These are phyloP conservation scores for Actinernus sp. DNA, from an alignment of 92 coral and sea anemone species.

Conservation along the genomic window DNA sequence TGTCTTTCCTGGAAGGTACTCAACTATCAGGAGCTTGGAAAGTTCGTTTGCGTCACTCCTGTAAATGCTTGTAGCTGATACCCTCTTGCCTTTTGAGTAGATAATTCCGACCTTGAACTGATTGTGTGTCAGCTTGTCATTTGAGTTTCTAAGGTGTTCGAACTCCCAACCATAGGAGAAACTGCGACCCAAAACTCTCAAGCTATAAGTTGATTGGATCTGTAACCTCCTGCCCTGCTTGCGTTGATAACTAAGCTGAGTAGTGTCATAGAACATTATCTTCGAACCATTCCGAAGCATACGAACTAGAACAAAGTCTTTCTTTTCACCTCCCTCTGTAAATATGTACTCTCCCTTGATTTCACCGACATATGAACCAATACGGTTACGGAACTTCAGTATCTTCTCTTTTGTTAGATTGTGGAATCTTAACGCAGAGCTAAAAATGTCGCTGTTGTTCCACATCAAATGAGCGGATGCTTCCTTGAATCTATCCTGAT, in stretches of 20 bases:
- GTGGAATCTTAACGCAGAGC: constrained; percentile 45
- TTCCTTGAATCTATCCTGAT: constrained; percentile 52
- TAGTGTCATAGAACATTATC: constrained; percentile 51
- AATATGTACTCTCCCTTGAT: constrained; percentile 38
- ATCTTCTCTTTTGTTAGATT: constrained; percentile 41
- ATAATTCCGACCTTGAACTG: constrained; percentile 60
- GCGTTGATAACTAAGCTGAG: constrained; percentile 45
- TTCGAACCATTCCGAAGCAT: constrained; percentile 73
- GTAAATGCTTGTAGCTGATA: constrained; percentile 63
- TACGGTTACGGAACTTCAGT: constrained; percentile 54
- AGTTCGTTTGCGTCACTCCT: constrained; percentile 55
- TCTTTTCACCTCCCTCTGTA: constrained; percentile 30
- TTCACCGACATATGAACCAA: constrained; percentile 63
- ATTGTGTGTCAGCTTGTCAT: constrained; percentile 56
- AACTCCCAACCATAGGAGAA: constrained; percentile 84
- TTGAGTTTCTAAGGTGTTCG: constrained; percentile 64
- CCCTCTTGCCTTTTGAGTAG: constrained; percentile 75
- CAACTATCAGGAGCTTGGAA: constrained; percentile 54
- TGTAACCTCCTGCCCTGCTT: constrained; percentile 27
- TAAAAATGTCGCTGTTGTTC: constrained; percentile 61
- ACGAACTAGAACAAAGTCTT: constrained; percentile 39
- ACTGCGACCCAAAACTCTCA: constrained; percentile 59
- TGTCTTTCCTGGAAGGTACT: constrained; percentile 85
- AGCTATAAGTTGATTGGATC: constrained; percentile 24
- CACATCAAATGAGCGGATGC: constrained; percentile 62